phyloP scores from a whole-genome alignment of 2,113 vertebrate genomes.

The Oryzias celebensis region DNA sequence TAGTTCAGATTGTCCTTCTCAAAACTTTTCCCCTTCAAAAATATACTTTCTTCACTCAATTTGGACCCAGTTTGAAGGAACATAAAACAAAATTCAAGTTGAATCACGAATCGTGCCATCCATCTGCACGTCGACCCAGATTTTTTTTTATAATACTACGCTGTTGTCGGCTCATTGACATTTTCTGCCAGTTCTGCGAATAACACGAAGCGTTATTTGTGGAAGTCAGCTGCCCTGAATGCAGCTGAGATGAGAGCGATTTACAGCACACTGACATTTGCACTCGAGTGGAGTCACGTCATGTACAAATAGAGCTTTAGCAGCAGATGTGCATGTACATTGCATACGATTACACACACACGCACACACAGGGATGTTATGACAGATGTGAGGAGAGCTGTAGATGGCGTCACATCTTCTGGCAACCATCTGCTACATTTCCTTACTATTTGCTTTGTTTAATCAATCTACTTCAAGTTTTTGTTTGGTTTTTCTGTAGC shows the following conservation, averaged over 20 bases:
- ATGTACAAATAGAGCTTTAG: constrained; percentile 16
- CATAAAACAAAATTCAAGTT: no score
- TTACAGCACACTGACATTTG: constrained; percentile 11
- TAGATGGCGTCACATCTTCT: constrained; percentile 27
- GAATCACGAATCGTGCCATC: neutral
- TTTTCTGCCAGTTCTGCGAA: neutral
- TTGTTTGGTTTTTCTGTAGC: neutral
- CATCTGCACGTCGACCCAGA: neutral
- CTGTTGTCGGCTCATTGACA: neutral
- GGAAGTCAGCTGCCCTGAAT: constrained; percentile 10
- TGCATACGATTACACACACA: constrained; percentile 25
- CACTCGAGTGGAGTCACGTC: constrained; percentile 9
- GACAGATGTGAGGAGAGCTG: constrained; percentile 43
- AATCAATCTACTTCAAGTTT: constrained; percentile 5
- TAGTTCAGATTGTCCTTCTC: no score
- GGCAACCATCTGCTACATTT: constrained; percentile 46
- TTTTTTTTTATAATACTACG: neutral
- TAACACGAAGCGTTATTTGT: neutral
- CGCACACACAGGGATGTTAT: constrained; percentile 2
- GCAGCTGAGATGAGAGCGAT: constrained; percentile 6
- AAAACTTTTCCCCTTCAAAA: no score
- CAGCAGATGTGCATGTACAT: constrained; percentile 42
- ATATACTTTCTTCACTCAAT: no score
- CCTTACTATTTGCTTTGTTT: constrained; percentile 12
- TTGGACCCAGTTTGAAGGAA: no score